Base-by-base conservation (phyloP, 2,113 vertebrate genomes). In the Neogale vison region DNA sequence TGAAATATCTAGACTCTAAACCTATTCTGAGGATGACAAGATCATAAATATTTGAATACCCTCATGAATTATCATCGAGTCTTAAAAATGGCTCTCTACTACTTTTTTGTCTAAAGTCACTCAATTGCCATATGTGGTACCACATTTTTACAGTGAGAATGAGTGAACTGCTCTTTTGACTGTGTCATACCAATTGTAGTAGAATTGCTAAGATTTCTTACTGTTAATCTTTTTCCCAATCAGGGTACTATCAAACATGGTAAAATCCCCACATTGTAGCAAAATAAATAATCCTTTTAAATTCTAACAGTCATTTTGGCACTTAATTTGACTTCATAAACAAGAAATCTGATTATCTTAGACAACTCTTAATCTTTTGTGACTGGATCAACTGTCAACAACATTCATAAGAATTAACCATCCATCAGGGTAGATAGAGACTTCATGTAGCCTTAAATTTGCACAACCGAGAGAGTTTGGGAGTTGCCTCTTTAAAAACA, bases 401-500 rank as follows among this genome's bases (percentile, higher is more conserved):
- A 29, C 21, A 36, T 71, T 84, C 23, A 15, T 31, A 42, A 74
- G 23, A 76, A 82, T 72, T 59, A 72, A 52, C 20, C 23, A 57
- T 11, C 6, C 31, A 82, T 29, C 26, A 1, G 17, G 69, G 8
- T 59, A 36, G 15, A 71, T 36, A 7, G 18, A 57, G 20, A n/a
- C 55, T 92, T 95, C 18, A 1, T 1, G 15, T 11, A 89, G 18
- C 29, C 24, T 80, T 89, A 23, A 90, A 20, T 83, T 55, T 96
- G 74, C 1, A 82, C 0, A 71, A 36, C 8, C 55, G 45, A 59
- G 31, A 21, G 9, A 12, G 4, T 6, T 85, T 92, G 39, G 45
- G 76, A 55, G 5, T 18, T 83, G 29, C 31, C 57, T 91, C n/a
- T 95, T 93, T 67, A 34, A 80, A 97, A 97, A 82, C 7, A 31